Evolutionary conservation across 2,888 invertebrate species (phyloP).

Genomic region (Heliconius aoede): DNA sequence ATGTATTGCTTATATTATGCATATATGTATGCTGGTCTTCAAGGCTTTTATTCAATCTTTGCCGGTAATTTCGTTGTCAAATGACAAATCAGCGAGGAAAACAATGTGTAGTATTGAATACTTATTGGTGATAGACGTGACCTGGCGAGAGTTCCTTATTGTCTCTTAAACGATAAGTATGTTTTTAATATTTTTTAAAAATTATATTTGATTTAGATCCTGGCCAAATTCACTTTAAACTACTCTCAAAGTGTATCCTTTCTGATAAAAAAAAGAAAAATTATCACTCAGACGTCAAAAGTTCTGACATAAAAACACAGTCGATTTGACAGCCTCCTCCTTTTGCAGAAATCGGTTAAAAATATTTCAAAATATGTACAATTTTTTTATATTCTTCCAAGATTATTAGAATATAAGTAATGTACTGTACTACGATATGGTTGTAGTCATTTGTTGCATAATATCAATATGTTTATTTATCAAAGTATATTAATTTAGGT

Average conservation of each 20-base stretch:
- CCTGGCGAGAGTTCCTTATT: slow-evolving; percentile 56
- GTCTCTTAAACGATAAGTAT: slow-evolving; percentile 16
- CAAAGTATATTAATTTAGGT: slow-evolving; percentile 45
- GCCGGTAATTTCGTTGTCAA: slow-evolving; percentile 60
- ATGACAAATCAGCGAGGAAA: slow-evolving; percentile 66
- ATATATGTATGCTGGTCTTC: slow-evolving; percentile 51
- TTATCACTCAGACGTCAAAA: no score
- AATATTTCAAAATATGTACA: no score
- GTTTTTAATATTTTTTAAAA: background rate
- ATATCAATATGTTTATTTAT: slow-evolving; percentile 35
- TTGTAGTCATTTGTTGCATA: slow-evolving; percentile 30
- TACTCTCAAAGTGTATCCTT: no score
- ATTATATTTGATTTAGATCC: no score
- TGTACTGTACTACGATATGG: no score
- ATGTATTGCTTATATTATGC: slow-evolving; percentile 2
- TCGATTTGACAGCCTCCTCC: no score
- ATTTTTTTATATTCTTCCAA: no score
- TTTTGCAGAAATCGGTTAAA: no score
- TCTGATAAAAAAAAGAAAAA: no score
- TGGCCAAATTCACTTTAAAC: no score
- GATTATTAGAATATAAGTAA: background rate
- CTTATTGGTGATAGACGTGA: slow-evolving; percentile 61
- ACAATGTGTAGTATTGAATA: slow-evolving; percentile 59
- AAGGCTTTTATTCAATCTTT: slow-evolving; percentile 59
- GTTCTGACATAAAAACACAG: no score